A percentile compares a stretch with the other conserved stretches of the same genome.
Evolutionary conservation across 2,888 invertebrate genomes (phyloP).

Genomic region (Athripsodes cinereus): DNA sequence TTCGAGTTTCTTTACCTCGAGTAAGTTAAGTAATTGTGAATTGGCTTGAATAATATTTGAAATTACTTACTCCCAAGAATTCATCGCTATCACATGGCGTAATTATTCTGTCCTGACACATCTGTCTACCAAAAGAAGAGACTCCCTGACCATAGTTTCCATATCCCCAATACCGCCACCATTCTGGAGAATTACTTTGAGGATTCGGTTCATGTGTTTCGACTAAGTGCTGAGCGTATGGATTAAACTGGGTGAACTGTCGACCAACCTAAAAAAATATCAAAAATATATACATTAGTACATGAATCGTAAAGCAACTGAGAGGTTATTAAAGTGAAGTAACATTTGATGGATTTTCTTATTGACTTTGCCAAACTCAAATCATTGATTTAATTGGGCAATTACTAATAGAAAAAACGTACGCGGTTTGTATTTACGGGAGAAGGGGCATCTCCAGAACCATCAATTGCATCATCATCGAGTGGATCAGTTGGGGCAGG

Average conservation of each 20-base stretch:
- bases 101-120: slow-evolving; percentile 67
- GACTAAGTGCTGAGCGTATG: slow-evolving; percentile 40
- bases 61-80: slow-evolving; percentile 66
- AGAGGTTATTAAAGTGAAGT: no score
- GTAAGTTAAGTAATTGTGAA: no score
- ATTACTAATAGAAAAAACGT: no score
- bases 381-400: no score
- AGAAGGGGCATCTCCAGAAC: slow-evolving; percentile 48
- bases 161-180: slow-evolving; percentile 40
- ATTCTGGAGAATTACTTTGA: slow-evolving; percentile 31
- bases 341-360: no score
- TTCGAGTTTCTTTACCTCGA: no score
- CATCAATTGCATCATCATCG: slow-evolving; percentile 34
- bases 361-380: no score
- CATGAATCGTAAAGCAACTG: no score
- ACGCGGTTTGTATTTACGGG: slow-evolving; percentile 20
- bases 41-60: no score
- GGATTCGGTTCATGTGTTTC: neutral
- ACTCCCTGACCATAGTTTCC: slow-evolving; percentile 39
- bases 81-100: slow-evolving; percentile 83
- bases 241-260: slow-evolving; percentile 37
- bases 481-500: neutral
- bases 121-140: slow-evolving; percentile 38
- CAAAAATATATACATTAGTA: neutral
- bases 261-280: slow-evolving; percentile 29